Percentiles rank a stretch among this genome's conserved stretches.
These are phyloP conservation scores for Empidonax traillii DNA, from an alignment of 2,113 vertebrate genomes.

Conservation along the genomic window DNA sequence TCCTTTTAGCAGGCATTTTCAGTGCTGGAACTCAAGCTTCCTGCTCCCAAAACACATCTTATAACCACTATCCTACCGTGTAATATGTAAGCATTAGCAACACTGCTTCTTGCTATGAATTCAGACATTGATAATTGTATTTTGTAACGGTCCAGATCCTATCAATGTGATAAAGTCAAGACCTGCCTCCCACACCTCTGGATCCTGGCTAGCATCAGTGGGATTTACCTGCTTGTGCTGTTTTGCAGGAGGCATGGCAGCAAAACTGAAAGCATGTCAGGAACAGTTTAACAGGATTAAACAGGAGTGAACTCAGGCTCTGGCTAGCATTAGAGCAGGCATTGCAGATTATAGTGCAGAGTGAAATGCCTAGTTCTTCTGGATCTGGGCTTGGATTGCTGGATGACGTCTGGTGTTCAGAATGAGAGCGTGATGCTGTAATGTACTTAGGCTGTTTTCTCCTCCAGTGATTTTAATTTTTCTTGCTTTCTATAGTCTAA, in stretches of 20 bases:
- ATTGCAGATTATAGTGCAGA: neutral
- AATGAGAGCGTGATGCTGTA: neutral
- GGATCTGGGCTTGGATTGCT: neutral
- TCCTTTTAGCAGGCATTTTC: neutral
- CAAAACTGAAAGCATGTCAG: neutral
- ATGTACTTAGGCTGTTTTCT: neutral
- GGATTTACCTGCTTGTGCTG: neutral
- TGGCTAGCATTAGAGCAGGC: neutral
- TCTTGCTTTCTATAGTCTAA: neutral
- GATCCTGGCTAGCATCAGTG: neutral
- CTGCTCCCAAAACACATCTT: neutral
- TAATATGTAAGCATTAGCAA: neutral
- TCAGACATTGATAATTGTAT: neutral
- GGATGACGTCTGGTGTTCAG: neutral
- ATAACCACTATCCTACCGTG: neutral
- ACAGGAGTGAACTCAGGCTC: neutral
- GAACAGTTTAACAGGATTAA: neutral
- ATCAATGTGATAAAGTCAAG: neutral
- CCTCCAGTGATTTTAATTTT: neutral
- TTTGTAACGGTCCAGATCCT: neutral
- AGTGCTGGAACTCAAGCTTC: neutral
- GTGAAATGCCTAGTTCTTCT: neutral
- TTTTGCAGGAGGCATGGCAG: neutral
- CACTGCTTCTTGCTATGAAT: neutral
- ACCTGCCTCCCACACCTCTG: neutral